phyloP scores from a whole-genome alignment of 2,797 vertebrate genomes.

The Scarus forsteni region DNA sequence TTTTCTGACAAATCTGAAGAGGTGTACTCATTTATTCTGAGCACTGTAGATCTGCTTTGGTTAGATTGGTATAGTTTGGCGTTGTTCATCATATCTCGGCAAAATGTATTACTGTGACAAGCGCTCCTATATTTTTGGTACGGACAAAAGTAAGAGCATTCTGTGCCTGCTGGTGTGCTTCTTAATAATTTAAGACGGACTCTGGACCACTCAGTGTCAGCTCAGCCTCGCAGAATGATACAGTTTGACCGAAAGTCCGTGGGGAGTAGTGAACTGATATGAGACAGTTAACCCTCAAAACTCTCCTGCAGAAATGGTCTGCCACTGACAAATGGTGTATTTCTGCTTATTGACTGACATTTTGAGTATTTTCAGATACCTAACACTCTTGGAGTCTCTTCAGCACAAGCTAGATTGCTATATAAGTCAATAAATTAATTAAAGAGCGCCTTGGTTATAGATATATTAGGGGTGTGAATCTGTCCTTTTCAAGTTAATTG shows the following conservation, averaged over 20 bases:
- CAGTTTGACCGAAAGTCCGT: neutral
- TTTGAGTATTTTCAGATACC: neutral
- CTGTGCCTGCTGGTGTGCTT: neutral
- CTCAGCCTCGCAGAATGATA: neutral
- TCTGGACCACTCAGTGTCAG: slow-evolving; percentile 1
- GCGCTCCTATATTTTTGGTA: too few relatives aligned
- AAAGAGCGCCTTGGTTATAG: too few relatives aligned
- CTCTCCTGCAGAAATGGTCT: neutral
- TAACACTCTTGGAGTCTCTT: neutral
- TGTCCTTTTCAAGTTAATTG: too few relatives aligned
- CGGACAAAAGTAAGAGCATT: neutral
- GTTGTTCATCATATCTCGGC: too few relatives aligned
- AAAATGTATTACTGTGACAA: too few relatives aligned
- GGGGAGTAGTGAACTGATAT: neutral
- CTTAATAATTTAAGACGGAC: slow-evolving; percentile 3
- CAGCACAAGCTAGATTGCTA: neutral
- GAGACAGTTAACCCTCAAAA: neutral
- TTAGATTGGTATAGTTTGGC: too few relatives aligned
- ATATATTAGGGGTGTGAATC: too few relatives aligned
- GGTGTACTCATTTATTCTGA: too few relatives aligned
- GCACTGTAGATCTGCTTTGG: too few relatives aligned
- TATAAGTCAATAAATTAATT: too few relatives aligned
- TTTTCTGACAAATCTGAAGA: too few relatives aligned
- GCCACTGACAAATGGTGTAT: neutral
- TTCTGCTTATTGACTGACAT: neutral